Evolutionary conservation across 2,797 vertebrate genomes (phyloP).

Genomic region (Enteromius viviparus): DNA sequence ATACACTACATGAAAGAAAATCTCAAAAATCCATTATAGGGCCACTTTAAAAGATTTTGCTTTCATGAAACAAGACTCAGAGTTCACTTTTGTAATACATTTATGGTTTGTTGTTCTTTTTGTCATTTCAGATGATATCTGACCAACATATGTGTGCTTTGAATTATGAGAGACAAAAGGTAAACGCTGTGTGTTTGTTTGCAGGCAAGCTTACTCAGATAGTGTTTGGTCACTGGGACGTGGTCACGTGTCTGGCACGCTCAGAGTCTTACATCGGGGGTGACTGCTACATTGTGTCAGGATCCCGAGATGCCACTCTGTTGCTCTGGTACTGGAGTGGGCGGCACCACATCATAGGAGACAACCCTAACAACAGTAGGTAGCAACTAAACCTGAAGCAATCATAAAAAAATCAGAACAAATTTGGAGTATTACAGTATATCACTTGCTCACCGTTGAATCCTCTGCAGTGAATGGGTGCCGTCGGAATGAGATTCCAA

Average conservation of each 20-base stretch:
- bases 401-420: neutral
- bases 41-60: neutral
- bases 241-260: slow-evolving; percentile 94
- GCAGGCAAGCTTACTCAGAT: slow-evolving; percentile 97
- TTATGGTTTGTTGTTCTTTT: neutral
- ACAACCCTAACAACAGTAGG: slow-evolving; percentile 99
- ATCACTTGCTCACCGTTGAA: neutral
- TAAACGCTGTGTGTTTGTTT: neutral
- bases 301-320: slow-evolving; percentile 93
- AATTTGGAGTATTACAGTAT: neutral
- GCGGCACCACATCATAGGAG: slow-evolving; percentile 96
- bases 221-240: slow-evolving; percentile 98
- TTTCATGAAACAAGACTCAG: neutral
- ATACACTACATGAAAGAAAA: too few relatives aligned
- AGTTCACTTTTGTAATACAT: neutral
- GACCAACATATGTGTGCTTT: neutral
- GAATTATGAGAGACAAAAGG: neutral
- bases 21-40: too few relatives aligned
- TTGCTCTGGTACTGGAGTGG: slow-evolving; percentile 99
- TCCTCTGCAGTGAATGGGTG: neutral
- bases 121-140: neutral
- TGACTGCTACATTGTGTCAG: slow-evolving; percentile 97
- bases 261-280: slow-evolving; percentile 98
- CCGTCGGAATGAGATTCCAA: neutral
- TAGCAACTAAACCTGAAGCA: slow-evolving; percentile 47